Evolutionary conservation across 2,797 vertebrate genomes (phyloP).

Genomic region (Pipistrellus pygmaeus): DNA sequence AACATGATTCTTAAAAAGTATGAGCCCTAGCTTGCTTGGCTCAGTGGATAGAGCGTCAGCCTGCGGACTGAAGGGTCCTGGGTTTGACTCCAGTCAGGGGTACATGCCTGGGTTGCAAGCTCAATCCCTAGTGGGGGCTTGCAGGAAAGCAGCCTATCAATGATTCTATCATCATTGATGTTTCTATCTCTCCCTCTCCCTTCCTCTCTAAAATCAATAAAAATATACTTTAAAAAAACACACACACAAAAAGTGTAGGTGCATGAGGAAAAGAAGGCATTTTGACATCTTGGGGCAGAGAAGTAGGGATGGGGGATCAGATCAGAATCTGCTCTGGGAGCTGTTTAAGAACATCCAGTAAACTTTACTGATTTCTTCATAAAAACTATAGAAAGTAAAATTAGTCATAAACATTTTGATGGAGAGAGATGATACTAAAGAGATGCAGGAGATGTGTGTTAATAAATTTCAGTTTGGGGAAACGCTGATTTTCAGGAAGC

Average conservation of each 20-base stretch:
- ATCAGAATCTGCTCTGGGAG: background rate
- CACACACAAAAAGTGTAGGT: background rate
- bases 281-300: background rate
- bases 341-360: background rate
- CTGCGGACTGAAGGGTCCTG: no score
- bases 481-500: background rate
- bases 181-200: no score
- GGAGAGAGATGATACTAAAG: background rate
- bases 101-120: no score
- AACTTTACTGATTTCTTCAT: conserved; percentile 17
- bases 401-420: background rate
- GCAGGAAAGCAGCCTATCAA: no score
- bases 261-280: background rate
- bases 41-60: no score
- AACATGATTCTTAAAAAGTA: background rate
- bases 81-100: no score
- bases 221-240: no score
- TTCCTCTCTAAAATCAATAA: no score
- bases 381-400: conserved; percentile 45
- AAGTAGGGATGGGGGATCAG: background rate
- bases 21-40: background rate
- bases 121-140: no score
- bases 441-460: background rate
- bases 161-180: no score
- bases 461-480: conserved; percentile 13